Conservation (phyloP, 2,113 vertebrate species). For the Prolemur simus region DNA sequence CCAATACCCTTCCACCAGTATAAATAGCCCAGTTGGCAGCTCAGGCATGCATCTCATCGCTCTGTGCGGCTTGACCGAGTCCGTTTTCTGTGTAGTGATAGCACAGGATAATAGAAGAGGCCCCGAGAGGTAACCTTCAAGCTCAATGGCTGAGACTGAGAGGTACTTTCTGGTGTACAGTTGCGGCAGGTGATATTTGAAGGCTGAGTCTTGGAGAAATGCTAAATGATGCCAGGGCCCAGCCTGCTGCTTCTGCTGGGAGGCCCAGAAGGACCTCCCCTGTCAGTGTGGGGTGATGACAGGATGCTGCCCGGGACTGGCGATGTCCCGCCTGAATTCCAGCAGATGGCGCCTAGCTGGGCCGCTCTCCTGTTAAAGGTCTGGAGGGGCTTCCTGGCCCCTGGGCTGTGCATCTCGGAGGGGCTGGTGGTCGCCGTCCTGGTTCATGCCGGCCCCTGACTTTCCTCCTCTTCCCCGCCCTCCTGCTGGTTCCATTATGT, state of each 20-base stretch:
- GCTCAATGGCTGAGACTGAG: not conserved
- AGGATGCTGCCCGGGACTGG: not conserved
- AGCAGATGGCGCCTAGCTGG: not conserved
- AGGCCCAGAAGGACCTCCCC: not conserved
- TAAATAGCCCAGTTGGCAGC: conserved; percentile 18
- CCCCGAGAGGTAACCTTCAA: not conserved
- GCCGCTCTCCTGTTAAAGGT: too few species aligned
- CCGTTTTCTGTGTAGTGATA: conserved; percentile 23
- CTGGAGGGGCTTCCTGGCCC: not conserved
- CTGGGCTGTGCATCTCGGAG: not conserved
- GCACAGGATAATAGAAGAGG: not conserved
- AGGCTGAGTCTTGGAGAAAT: not conserved
- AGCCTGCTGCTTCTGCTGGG: not conserved
- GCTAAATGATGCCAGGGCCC: too few species aligned
- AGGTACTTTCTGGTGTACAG: not conserved
- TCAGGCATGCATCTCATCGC: not conserved
- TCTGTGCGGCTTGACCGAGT: not conserved
- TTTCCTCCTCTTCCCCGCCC: not conserved
- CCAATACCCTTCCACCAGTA: conserved; percentile 36
- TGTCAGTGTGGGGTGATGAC: not conserved
- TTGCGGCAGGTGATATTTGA: not conserved
- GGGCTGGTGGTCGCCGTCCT: too few species aligned
- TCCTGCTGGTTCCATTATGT: not conserved
- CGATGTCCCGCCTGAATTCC: not conserved
- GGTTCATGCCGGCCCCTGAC: fast-evolving